Evolutionary conservation across 2,113 vertebrate species (phyloP), one percentile per base, ranked within the genome.

Genomic region (Lepus europaeus): DNA sequence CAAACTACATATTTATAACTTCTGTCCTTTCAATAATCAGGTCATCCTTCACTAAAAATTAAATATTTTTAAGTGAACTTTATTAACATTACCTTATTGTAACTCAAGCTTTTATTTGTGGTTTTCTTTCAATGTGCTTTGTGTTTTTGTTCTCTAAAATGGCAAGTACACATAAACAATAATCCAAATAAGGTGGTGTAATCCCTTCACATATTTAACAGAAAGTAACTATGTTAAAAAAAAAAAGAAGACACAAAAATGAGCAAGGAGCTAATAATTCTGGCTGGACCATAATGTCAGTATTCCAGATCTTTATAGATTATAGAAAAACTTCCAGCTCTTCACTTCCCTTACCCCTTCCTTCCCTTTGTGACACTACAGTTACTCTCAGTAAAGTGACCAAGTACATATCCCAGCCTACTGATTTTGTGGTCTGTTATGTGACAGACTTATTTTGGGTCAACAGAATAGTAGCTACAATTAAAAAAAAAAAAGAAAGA

Each of bases 121-220:
- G 68, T 63, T 81, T 93, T 53, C 84, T 73, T 93, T 39, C 25
- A 93, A 73, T 64, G 25, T 82, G 59, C 14, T 82, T 74, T 81
- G 31, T 81, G 45, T 66, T 92, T 80, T 31, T 63, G 4, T 53
- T 84, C 73, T 27, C 45, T 29, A 64, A 69, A 89, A 49, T 59
- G 33, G 63, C 19, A 66, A 17, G 14, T n/a, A 70, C n/a, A 69
- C 33, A 77, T 20, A 69, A 63, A 80, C 49, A 84, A 77, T 4
- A 81, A 76, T 22, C 7, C 14, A 82, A 69, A 77, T 31, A 77
- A 7, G 66, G 59, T 33, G 22, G 13, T 77, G 4, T 39, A 39
- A 66, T 4, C 1, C 31, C 64, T 36, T 80, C 88, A 87, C 36
- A 36, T 82, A 82, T 61, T 82, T 63, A 76, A 22, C 69, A 74